A percentile compares a stretch with the other conserved stretches of the same genome.
Conservation (phyloP, 2,888 invertebrate genomes). For the Abrostola tripartita region DNA sequence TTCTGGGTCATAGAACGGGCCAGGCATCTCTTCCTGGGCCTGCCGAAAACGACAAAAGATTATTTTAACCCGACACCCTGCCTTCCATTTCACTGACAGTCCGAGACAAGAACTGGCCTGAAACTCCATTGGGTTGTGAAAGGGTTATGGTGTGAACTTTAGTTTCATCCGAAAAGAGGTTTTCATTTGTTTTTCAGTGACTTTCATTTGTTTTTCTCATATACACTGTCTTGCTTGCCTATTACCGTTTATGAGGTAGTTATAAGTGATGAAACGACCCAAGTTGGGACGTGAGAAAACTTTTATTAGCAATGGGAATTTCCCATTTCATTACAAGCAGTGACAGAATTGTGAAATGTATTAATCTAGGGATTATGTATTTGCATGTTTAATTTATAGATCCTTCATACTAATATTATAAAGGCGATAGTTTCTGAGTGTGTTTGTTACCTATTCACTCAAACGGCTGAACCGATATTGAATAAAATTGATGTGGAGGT, state of each 20-base stretch:
- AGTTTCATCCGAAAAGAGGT: too few relatives aligned
- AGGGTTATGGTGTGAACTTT: too few relatives aligned
- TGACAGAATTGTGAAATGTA: slow-evolving; percentile 31
- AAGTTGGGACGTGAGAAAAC: slow-evolving; percentile 53
- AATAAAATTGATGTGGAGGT: too few relatives aligned
- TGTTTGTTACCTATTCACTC: neutral
- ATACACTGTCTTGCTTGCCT: slow-evolving; percentile 33
- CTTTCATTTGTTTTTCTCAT: slow-evolving; percentile 49
- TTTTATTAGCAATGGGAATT: slow-evolving; percentile 39
- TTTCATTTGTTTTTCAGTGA: too few relatives aligned
- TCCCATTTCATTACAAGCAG: slow-evolving; percentile 33
- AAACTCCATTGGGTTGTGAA: too few relatives aligned
- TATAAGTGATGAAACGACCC: slow-evolving; percentile 48
- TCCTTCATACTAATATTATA: neutral
- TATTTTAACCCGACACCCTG: too few relatives aligned
- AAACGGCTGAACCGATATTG: too few relatives aligned
- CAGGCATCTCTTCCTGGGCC: too few relatives aligned
- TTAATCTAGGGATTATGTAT: slow-evolving; percentile 39
- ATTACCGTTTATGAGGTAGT: slow-evolving; percentile 49
- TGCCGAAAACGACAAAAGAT: too few relatives aligned
- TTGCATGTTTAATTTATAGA: slow-evolving; percentile 36
- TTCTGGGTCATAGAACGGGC: too few relatives aligned
- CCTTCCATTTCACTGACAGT: too few relatives aligned
- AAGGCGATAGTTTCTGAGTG: neutral
- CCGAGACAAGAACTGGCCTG: too few relatives aligned